Evolutionary conservation across 2,797 vertebrate species (phyloP), one percentile per base, ranked within the genome.

Genomic region (Pantherophis vulpinus): DNA sequence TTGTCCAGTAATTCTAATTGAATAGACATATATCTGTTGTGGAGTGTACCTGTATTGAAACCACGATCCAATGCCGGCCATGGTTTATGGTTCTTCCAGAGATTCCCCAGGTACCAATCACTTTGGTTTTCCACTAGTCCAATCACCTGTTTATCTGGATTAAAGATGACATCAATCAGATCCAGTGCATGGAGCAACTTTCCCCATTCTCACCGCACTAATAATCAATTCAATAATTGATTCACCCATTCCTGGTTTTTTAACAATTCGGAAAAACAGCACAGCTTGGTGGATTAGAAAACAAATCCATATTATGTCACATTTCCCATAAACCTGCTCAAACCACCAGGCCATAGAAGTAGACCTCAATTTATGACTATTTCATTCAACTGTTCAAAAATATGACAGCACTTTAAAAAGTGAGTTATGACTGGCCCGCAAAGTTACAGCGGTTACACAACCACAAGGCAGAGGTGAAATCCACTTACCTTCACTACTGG

Each of bases 101-200:
- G 97, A 96, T 99, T 99, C 60, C 99, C 99, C 94, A 99, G 97
- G 96, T 99, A 99, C 99, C 99, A 99, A 97, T 99, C 98, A 0
- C 99, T 99, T 97, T 99, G 99, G 97, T 99, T 99, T 97, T 99
- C 99, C 97, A 99, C 99, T 90, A 99, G 97, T 83, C 99, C 99
- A 2, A 99, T 99, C 96, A 98, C 98, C 96, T 99, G 99, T 92
- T 99, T 98, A 70, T 99, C 99, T 99, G 96, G 66, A 94, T 93
- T 91, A 66, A 92, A 63, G 59, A 61, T 93, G 86, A 94, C 94
- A 5, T 93, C 2, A 51, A 70, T 42, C 14, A 88, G 79, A 61
- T 20, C 32, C 89, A 1, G 0, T 2, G 51, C 18, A 91, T 12
- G 20, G 10, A 88, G 42, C 6, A 47, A 83, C 16, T 70, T 83